Evolutionary conservation across 2,113 vertebrate genomes (phyloP).

Genomic region (Lynx canadensis): DNA sequence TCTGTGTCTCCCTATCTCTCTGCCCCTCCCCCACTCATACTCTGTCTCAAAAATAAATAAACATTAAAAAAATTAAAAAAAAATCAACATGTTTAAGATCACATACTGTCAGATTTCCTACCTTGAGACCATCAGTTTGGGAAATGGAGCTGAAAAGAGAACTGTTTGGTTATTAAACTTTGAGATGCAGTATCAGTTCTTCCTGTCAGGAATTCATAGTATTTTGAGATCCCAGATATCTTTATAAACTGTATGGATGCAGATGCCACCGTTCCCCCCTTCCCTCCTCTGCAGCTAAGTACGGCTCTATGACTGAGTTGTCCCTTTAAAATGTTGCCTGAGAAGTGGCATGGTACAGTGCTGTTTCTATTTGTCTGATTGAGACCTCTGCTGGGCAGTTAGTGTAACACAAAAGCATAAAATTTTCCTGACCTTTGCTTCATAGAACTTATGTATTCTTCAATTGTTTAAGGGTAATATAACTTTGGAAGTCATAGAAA

Average conservation of each 20-base stretch:
- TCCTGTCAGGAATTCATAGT: background rate
- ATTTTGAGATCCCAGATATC: background rate
- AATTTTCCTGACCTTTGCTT: background rate
- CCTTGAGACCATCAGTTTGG: background rate
- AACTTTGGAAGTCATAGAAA: background rate
- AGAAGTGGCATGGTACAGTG: rapidly evolving
- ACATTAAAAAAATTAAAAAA: too few species aligned
- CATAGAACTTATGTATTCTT: background rate
- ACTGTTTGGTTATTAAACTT: background rate
- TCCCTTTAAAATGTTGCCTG: background rate
- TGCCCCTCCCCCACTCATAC: too few species aligned
- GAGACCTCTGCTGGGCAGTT: background rate
- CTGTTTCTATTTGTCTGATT: background rate
- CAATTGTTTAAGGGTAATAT: background rate
- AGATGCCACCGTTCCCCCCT: background rate
- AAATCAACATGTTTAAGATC: background rate
- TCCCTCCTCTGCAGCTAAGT: background rate
- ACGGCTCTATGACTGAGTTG: background rate
- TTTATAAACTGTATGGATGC: background rate
- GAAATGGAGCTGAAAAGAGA: background rate
- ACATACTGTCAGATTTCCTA: background rate
- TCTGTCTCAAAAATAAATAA: too few species aligned
- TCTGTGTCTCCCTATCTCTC: too few species aligned
- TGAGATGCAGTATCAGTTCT: background rate
- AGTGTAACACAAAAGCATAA: background rate